Percentiles rank a stretch among this genome's conserved stretches.
Conservation (phyloP, 2,888 invertebrate species). For the Orthonychiurus folsomi region DNA sequence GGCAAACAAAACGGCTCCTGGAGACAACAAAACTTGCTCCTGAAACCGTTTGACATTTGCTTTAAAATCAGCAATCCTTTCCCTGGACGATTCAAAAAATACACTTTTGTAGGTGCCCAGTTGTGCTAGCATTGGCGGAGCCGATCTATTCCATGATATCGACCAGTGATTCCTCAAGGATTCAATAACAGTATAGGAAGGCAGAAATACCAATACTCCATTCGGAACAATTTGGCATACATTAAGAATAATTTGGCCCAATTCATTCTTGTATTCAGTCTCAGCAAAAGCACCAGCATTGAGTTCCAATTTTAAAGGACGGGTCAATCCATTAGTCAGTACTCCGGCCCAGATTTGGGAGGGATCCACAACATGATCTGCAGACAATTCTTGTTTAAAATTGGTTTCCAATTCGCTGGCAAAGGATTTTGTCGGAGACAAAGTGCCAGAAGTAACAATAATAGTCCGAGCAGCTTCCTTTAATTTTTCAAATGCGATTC, state of each 20-base stretch:
- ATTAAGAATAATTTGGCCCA: constrained; percentile 18
- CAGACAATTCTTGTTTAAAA: constrained; percentile 21
- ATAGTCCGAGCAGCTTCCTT: constrained; percentile 21
- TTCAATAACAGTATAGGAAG: constrained; percentile 17
- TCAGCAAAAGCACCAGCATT: background rate
- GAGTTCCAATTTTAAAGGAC: background rate
- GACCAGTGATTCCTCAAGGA: constrained; percentile 17
- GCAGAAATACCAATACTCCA: constrained; percentile 35
- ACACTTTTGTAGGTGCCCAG: constrained; percentile 20
- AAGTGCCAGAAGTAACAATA: constrained; percentile 34
- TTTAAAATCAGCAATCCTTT: background rate
- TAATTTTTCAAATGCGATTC: constrained; percentile 26
- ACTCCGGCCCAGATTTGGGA: constrained; percentile 22
- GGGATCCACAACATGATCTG: constrained; percentile 25
- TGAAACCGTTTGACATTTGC: background rate
- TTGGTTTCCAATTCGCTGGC: constrained; percentile 23
- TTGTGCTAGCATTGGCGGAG: constrained; percentile 9
- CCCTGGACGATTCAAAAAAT: constrained; percentile 21
- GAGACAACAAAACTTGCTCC: background rate
- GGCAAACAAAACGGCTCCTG: constrained; percentile 33
- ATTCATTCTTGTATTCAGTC: constrained; percentile 18
- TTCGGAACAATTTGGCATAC: constrained; percentile 28
- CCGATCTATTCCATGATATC: constrained; percentile 14
- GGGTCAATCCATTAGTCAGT: background rate
- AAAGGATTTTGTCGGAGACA: constrained; percentile 28